Evolutionary conservation across 1,140 invertebrate species (phyloP), one percentile per base, ranked within the genome.

Genomic region (Formica selysi): DNA sequence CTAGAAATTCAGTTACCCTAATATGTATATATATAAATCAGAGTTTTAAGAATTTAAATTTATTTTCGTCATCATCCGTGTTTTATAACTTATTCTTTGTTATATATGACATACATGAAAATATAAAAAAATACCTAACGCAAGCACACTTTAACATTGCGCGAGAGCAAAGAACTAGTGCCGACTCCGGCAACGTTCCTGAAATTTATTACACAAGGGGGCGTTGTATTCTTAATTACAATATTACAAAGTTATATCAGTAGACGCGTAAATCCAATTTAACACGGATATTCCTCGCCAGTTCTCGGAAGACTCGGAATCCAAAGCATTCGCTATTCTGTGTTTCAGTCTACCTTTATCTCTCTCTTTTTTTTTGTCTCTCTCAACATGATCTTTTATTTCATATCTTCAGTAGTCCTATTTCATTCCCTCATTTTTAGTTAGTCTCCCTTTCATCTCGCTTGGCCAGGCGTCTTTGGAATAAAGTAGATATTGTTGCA

Each of bases 241-340:
- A 84, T 48, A 86, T 85, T 86, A 86, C 41, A 44, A 86, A 84
- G 65, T 86, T 86, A 86, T 76, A 61, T 67, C 61, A 81, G 67
- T 65, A 79, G 57, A 51, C 48, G 41, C 51, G 76, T 83, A 86
- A 57, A 84, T 86, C 26, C 57, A 86, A 80, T 86, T 86, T 86
- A 86, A 86, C 29, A 44, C 65, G 36, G 65, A 81, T 86, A 86
- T 86, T 86, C 57, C 29, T 13, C n/a, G 85, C 44, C 16, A 36
- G 41, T 8, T 81, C 26, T 78, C 36, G 22, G 51, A 54, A 84
- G n/a, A 26, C 57, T 48, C 54, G 29, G 59, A 54, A 51, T 11
- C 1, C 54, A 61, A 59, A 61, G 38, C 2, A 67, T 65, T 67
- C 36, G n/a, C 26, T 81, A 57, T 81, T 81, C 51, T 59, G 59